Conservation (phyloP, 2,888 invertebrate species). For the Sarcophaga variegata region DNA sequence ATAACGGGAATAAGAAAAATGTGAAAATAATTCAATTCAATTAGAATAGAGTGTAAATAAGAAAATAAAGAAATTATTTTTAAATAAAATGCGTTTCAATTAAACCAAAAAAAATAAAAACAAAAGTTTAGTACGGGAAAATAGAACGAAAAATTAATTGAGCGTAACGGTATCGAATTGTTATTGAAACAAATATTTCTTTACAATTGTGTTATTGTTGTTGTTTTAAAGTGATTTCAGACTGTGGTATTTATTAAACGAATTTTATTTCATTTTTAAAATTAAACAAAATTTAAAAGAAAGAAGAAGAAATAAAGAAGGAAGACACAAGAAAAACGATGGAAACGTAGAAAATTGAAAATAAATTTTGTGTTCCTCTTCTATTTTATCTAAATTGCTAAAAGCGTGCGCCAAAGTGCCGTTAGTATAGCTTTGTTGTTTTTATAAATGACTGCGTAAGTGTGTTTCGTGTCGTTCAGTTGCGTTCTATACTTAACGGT, state of each 20-base stretch:
- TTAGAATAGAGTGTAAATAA: slow-evolving; percentile 28
- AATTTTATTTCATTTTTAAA: neutral
- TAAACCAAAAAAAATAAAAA: neutral
- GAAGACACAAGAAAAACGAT: neutral
- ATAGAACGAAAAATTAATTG: slow-evolving; percentile 38
- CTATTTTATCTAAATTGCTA: slow-evolving; percentile 63
- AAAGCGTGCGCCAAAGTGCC: slow-evolving; percentile 69
- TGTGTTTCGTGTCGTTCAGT: slow-evolving; percentile 66
- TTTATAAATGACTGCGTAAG: slow-evolving; percentile 65
- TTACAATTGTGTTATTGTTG: neutral
- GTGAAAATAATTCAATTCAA: slow-evolving; percentile 4
- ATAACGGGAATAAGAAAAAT: slow-evolving; percentile 9
- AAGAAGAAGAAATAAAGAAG: neutral
- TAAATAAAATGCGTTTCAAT: neutral
- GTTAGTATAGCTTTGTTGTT: slow-evolving; percentile 42
- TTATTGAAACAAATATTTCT: neutral
- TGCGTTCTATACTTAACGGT: slow-evolving; percentile 65
- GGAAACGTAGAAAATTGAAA: slow-evolving; percentile 42
- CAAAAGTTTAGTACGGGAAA: neutral
- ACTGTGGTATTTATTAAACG: too few relatives aligned
- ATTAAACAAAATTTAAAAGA: neutral
- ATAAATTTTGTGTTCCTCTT: slow-evolving; percentile 19
- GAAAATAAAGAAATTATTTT: slow-evolving; percentile 7
- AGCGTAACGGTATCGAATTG: slow-evolving; percentile 31
- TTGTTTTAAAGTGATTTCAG: slow-evolving; percentile 5